Conservation (phyloP, 2,888 invertebrate species). For the Archaeoteleia sp. region DNA sequence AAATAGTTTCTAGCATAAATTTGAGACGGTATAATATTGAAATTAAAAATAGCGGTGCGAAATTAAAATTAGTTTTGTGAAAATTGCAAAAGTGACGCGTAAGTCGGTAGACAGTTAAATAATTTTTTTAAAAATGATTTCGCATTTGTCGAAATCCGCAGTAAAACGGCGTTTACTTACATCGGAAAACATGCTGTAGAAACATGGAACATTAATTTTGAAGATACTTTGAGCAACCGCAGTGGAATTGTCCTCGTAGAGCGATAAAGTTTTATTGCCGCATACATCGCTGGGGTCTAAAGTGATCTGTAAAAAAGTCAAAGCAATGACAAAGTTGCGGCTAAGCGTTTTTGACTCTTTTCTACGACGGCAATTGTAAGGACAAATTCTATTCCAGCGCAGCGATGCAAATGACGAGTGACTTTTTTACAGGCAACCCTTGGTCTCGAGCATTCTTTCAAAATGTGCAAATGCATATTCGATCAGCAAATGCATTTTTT, state of each 20-base stretch:
- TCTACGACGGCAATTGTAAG: not conserved
- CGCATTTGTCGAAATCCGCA: too few relatives aligned
- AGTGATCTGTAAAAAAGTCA: constrained; percentile 58
- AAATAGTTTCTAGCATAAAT: too few relatives aligned
- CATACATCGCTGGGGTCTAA: constrained; percentile 61
- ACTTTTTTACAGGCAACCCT: not conserved
- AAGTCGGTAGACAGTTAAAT: too few relatives aligned
- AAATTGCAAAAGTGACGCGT: too few relatives aligned
- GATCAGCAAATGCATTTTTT: too few relatives aligned
- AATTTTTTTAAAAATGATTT: too few relatives aligned
- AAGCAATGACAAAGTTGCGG: constrained; percentile 1
- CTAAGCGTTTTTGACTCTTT: constrained; percentile 6
- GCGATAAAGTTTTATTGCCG: constrained; percentile 56
- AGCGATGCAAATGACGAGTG: constrained; percentile 8
- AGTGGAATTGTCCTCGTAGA: constrained; percentile 59
- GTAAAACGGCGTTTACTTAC: too few relatives aligned
- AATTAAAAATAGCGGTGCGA: too few relatives aligned
- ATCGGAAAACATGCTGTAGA: constrained; percentile 68
- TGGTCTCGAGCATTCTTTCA: not conserved
- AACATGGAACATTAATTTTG: constrained; percentile 59
- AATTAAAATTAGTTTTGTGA: too few relatives aligned
- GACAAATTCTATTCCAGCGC: constrained; percentile 3
- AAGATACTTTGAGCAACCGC: constrained; percentile 62
- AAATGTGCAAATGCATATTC: too few relatives aligned
- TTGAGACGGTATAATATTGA: too few relatives aligned